Evolutionary conservation across 1,140 invertebrate species (phyloP).

Genomic region (Trichonephila clavipes): DNA sequence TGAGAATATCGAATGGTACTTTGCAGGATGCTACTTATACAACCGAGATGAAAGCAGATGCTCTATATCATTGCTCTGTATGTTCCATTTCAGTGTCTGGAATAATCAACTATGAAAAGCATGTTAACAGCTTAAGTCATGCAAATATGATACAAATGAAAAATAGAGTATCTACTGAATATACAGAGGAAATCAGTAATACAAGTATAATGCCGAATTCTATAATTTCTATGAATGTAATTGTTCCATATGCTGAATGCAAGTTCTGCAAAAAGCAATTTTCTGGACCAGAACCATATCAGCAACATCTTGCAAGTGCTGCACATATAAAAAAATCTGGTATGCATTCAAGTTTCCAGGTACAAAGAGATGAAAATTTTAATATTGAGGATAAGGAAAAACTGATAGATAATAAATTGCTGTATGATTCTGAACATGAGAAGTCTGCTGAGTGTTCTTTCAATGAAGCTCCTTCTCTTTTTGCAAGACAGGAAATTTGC

Average conservation of each 20-base stretch:
- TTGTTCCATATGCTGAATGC: background rate
- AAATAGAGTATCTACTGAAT: background rate
- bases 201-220: background rate
- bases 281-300: slow-evolving; percentile 36
- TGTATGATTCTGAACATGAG: background rate
- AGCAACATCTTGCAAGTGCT: slow-evolving; percentile 39
- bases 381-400: background rate
- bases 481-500: background rate
- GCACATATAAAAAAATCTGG: slow-evolving; percentile 21
- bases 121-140: slow-evolving; percentile 42
- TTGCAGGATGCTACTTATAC: background rate
- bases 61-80: background rate
- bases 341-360: background rate
- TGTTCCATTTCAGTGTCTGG: background rate
- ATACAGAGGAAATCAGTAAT: no score
- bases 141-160: background rate
- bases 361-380: background rate
- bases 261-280: slow-evolving; percentile 3
- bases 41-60: no score
- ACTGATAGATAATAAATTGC: no score
- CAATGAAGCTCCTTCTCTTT: background rate
- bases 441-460: background rate
- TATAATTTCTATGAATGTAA: background rate
- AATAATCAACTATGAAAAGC: background rate
- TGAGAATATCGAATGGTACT: background rate